Evolutionary conservation across 64 coral and sea anemone genomes (phyloP).

Genomic region (Stylophora pistillata): DNA sequence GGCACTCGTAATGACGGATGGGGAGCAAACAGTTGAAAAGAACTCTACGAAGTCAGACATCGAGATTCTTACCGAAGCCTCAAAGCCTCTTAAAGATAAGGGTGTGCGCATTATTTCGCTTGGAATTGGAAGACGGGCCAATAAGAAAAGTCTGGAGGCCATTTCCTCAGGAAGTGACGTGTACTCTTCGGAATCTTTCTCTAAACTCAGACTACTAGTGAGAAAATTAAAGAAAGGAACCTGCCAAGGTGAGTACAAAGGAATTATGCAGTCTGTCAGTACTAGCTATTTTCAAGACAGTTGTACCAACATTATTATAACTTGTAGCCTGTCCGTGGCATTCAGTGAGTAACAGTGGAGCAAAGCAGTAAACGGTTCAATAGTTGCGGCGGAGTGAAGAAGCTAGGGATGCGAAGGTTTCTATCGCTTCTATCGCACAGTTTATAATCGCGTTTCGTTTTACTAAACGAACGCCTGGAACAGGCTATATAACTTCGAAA

Average conservation of each 20-base stretch:
- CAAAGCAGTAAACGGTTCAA: too few relatives aligned
- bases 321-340: too few relatives aligned
- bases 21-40: constrained; percentile 1
- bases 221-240: constrained; percentile 7
- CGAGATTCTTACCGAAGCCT: constrained; percentile 11
- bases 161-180: neutral
- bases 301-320: too few relatives aligned
- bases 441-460: too few relatives aligned
- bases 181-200: neutral
- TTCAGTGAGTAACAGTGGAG: too few relatives aligned
- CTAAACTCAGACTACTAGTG: neutral
- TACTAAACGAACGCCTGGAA: too few relatives aligned
- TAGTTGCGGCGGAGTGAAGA: too few relatives aligned
- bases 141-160: constrained; percentile 9
- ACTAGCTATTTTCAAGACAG: too few relatives aligned
- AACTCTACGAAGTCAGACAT: neutral
- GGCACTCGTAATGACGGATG: constrained; percentile 29
- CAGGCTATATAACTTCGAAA: too few relatives aligned
- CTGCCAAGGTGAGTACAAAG: neutral
- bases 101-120: neutral
- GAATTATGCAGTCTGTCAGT: too few relatives aligned
- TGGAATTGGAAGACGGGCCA: constrained; percentile 24
- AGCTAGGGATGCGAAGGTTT: too few relatives aligned
- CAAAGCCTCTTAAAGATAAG: constrained; percentile 24
- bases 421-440: too few relatives aligned